These are phyloP conservation scores for Nephrotoma appendiculata DNA, from an alignment of 2,888 invertebrate species.

Conservation along the genomic window DNA sequence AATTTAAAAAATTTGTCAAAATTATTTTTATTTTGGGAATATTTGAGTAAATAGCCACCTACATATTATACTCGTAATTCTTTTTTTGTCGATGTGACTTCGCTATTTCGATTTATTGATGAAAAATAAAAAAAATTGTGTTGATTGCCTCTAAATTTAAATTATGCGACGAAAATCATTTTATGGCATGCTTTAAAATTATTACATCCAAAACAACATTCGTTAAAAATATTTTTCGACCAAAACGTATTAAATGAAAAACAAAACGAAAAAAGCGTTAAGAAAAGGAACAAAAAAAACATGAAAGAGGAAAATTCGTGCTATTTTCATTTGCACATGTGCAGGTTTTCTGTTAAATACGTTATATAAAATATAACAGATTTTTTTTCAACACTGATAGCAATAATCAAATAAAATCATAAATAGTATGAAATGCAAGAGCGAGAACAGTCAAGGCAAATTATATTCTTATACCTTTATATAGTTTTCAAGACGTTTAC, in stretches of 20 bases:
- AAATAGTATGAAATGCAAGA: too few species aligned
- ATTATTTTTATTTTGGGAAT: not conserved
- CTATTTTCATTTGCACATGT: not conserved
- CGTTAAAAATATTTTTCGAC: not conserved
- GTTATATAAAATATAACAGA: not conserved
- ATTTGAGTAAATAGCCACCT: not conserved
- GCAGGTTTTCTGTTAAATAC: not conserved
- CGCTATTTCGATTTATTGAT: not conserved
- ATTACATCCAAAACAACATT: not conserved
- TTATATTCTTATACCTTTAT: too few species aligned
- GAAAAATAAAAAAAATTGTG: not conserved
- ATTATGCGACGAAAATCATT: not conserved
- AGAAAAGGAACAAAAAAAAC: not conserved
- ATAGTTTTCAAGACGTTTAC: not conserved
- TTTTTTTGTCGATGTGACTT: not conserved
- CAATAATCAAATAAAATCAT: not conserved
- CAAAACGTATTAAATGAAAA: not conserved
- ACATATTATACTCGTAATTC: not conserved
- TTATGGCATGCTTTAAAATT: not conserved
- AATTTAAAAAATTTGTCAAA: not conserved
- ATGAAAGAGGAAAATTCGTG: not conserved
- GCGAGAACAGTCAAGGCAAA: too few species aligned
- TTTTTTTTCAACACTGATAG: not conserved
- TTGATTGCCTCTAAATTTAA: not conserved
- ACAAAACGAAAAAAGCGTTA: not conserved